phyloP scores from a whole-genome alignment of 2,797 vertebrate genomes.

The Prionace glauca region DNA sequence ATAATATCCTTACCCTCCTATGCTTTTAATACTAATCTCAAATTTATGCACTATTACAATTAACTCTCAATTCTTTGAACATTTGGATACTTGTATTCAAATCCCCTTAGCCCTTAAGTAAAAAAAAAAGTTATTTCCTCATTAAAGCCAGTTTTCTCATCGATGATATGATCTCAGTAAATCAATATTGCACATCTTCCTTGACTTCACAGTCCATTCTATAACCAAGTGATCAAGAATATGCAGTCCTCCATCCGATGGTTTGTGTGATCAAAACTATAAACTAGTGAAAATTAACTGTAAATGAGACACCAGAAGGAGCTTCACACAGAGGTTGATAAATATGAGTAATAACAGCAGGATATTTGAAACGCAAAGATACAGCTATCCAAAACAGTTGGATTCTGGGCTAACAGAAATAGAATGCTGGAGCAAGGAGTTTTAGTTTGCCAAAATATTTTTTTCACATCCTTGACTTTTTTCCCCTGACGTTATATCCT shows the following conservation, averaged over 20 bases:
- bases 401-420: neutral
- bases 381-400: neutral
- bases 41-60: neutral
- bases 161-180: neutral
- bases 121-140: neutral
- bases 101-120: neutral
- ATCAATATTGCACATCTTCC: neutral
- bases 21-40: neutral
- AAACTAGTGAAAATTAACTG: neutral
- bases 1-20: neutral
- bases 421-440: neutral
- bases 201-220: neutral
- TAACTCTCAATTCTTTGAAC: neutral
- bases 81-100: neutral
- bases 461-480: neutral
- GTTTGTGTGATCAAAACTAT: neutral
- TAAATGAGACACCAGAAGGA: neutral
- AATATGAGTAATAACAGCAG: neutral
- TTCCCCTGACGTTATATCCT: neutral
- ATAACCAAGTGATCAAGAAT: neutral
- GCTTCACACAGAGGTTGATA: neutral
- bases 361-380: neutral
- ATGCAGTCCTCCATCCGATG: neutral
- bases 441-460: neutral
- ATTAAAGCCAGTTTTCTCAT: neutral